Conservation (phyloP, 2,113 vertebrate species). For the Symphodus melops region DNA sequence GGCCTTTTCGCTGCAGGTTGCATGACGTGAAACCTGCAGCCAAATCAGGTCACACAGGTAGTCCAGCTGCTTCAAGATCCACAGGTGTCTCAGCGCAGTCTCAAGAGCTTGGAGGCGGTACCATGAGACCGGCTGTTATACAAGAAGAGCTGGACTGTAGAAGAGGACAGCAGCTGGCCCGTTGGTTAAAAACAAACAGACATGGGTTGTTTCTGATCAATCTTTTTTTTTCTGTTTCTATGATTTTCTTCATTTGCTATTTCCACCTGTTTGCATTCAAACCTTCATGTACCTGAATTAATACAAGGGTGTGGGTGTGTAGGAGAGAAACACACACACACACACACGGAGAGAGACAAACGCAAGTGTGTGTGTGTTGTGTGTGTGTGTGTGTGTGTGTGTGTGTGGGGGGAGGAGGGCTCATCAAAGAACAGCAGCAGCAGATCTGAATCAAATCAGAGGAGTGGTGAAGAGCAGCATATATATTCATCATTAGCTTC, state of each 20-base stretch:
- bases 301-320: slow-evolving; percentile 5
- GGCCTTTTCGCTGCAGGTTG: too few relatives aligned
- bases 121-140: too few relatives aligned
- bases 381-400: slow-evolving; percentile 3
- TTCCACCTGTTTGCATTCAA: slow-evolving; percentile 25
- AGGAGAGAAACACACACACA: too few relatives aligned
- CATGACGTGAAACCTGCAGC: too few relatives aligned
- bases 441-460: slow-evolving; percentile 39
- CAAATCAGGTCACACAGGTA: too few relatives aligned
- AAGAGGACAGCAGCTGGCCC: too few relatives aligned
- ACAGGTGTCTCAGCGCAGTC: too few relatives aligned
- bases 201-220: too few relatives aligned
- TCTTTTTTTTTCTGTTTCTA: neutral
- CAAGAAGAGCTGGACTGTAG: too few relatives aligned
- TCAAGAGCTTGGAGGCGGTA: too few relatives aligned
- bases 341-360: neutral
- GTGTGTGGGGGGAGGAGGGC: slow-evolving; percentile 9
- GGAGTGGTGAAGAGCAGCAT: slow-evolving; percentile 23
- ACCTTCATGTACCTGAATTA: slow-evolving; percentile 27
- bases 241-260: slow-evolving; percentile 4
- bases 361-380: slow-evolving; percentile 12
- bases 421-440: slow-evolving; percentile 52
- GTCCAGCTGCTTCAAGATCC: too few relatives aligned
- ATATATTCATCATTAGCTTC: slow-evolving; percentile 50
- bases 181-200: too few relatives aligned